Conservation (phyloP, 2,797 vertebrate species). For the Nothura maculosa region DNA sequence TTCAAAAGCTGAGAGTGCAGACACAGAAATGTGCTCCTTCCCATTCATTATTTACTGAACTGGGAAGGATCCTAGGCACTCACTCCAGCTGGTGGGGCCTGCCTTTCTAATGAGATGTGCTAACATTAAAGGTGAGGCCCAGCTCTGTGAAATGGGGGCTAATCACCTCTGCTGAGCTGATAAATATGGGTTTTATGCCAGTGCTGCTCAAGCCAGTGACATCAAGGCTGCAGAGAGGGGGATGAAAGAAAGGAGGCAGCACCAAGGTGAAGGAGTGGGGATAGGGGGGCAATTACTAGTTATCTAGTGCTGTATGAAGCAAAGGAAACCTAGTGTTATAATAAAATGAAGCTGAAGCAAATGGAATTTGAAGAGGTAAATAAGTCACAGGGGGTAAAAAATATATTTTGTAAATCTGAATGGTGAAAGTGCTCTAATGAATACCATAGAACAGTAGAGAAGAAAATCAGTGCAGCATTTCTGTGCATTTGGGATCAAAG, state of each 20-base stretch:
- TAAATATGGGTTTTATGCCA: slow-evolving; percentile 9
- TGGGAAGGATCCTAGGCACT: not conserved
- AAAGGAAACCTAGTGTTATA: not conserved
- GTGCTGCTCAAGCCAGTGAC: not conserved
- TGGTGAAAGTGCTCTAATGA: not conserved
- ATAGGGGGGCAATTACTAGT: not conserved
- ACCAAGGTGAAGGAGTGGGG: not conserved
- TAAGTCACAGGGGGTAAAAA: not conserved
- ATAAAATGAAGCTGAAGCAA: not conserved
- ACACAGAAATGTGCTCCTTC: not conserved
- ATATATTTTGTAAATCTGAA: not conserved
- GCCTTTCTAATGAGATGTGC: slow-evolving; percentile 36
- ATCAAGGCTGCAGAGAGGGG: not conserved
- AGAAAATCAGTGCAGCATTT: not conserved
- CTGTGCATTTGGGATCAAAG: accelerated
- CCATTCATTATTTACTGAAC: slow-evolving; percentile 24
- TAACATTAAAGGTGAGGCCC: slow-evolving; percentile 23
- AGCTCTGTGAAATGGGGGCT: slow-evolving; percentile 9
- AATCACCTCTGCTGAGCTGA: slow-evolving; percentile 24
- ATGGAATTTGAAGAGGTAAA: not conserved
- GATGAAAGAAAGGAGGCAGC: not conserved
- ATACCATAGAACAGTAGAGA: not conserved
- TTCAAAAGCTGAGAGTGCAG: not conserved
- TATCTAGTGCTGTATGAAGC: not conserved
- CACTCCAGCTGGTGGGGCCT: slow-evolving; percentile 21